These are phyloP conservation scores for Thunnus thynnus DNA, from an alignment of 2,113 vertebrate species.

Conservation along the genomic window DNA sequence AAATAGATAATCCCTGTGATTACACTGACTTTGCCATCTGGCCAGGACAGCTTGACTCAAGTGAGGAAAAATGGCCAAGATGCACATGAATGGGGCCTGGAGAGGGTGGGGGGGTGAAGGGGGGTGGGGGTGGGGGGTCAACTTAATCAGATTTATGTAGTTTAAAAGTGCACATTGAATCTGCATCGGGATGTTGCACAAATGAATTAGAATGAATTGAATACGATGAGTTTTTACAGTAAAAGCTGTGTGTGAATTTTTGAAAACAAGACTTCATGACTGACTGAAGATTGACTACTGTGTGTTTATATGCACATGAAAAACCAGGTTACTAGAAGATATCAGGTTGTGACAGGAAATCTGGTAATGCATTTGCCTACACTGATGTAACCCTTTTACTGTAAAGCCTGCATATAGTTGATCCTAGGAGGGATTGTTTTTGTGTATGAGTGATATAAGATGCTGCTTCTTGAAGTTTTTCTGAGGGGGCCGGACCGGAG, in stretches of 20 bases:
- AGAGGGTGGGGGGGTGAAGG: no score
- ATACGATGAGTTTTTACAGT: neutral
- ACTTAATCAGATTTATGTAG: neutral
- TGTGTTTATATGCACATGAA: neutral
- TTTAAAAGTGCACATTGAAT: neutral
- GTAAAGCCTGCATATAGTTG: no score
- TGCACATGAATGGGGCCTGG: neutral
- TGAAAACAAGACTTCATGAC: no score
- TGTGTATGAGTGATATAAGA: no score
- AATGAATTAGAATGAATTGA: neutral
- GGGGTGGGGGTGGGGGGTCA: neutral
- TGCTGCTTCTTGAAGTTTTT: no score
- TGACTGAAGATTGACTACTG: no score
- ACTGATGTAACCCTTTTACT: neutral
- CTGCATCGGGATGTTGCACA: neutral
- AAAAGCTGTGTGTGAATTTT: no score
- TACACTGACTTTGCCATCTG: conserved; percentile 37
- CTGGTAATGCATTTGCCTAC: neutral
- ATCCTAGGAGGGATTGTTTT: no score
- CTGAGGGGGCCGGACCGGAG: no score
- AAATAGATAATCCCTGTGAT: conserved; percentile 56
- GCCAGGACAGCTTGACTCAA: conserved; percentile 15
- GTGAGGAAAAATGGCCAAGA: conserved; percentile 40
- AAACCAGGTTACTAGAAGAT: no score
- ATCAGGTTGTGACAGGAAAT: neutral